Percentiles rank a stretch among this genome's conserved stretches.
Evolutionary conservation across 2,888 invertebrate genomes (phyloP).

Genomic region (Leucania comma): DNA sequence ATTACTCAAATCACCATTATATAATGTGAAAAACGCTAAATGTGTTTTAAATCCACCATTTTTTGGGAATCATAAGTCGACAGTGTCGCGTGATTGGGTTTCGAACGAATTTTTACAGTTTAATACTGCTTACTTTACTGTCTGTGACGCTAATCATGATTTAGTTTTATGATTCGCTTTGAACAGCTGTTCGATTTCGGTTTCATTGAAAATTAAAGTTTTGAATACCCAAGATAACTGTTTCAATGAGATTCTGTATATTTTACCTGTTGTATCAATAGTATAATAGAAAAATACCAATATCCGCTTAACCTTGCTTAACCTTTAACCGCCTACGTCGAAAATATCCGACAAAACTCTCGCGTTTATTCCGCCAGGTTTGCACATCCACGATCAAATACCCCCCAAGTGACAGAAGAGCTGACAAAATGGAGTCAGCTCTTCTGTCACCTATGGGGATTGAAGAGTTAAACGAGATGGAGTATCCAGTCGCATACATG

Average conservation of each 20-base stretch:
- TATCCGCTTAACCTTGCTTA: too few relatives aligned
- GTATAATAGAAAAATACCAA: neutral
- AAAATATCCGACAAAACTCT: too few relatives aligned
- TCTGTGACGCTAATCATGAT: conserved; percentile 51
- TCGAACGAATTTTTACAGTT: conserved; percentile 52
- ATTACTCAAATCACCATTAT: conserved; percentile 48
- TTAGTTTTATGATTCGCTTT: conserved; percentile 53
- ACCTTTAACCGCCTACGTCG: too few relatives aligned
- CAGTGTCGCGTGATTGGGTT: conserved; percentile 55
- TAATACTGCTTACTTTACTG: conserved; percentile 56
- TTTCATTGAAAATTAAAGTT: conserved; percentile 9
- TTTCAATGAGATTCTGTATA: neutral
- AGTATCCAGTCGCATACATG: too few relatives aligned
- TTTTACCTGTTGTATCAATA: neutral
- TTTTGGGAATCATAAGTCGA: conserved; percentile 48
- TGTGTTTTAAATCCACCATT: conserved; percentile 57
- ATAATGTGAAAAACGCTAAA: conserved; percentile 52
- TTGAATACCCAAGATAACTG: neutral
- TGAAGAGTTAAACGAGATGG: too few relatives aligned
- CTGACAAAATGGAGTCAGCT: too few relatives aligned
- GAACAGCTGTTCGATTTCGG: conserved; percentile 20
- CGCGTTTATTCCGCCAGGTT: too few relatives aligned
- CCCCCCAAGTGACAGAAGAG: too few relatives aligned
- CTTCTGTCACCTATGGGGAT: too few relatives aligned
- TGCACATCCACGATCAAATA: too few relatives aligned